Conservation (phyloP, 2,113 vertebrate genomes). For the Pipra filicauda region DNA sequence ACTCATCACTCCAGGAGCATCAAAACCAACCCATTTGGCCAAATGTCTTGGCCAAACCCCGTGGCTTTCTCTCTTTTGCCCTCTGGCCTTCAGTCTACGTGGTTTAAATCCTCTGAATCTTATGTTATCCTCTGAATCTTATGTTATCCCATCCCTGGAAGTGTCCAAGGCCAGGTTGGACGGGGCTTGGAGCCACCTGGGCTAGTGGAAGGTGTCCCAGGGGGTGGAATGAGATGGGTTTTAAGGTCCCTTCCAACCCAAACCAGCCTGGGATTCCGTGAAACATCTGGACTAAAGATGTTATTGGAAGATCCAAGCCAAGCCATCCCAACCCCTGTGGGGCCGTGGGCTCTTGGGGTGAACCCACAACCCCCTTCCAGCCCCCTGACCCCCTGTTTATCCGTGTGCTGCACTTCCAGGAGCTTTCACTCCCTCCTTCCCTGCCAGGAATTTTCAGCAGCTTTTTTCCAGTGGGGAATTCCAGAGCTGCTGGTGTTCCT, state of each 20-base stretch:
- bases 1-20: neutral
- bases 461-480: neutral
- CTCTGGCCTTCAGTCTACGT: neutral
- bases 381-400: neutral
- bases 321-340: accelerated
- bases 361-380: neutral
- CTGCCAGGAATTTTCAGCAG: neutral
- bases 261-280: neutral
- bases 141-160: neutral
- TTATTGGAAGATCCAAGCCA: too few relatives aligned
- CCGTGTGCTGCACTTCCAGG: accelerated
- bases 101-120: neutral
- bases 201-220: neutral
- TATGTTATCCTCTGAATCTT: neutral
- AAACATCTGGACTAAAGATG: neutral
- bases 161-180: neutral
- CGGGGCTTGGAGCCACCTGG: neutral
- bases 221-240: neutral
- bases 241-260: neutral
- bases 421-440: accelerated
- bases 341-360: too few relatives aligned
- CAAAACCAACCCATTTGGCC: neutral
- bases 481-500: neutral
- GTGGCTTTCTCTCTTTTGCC: neutral
- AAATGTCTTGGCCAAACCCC: neutral